A percentile compares a stretch with the other conserved stretches of the same genome.
phyloP scores from a whole-genome alignment of 30 jellyfish, hydroid and myxozoan species.

The Hydra vulgaris region DNA sequence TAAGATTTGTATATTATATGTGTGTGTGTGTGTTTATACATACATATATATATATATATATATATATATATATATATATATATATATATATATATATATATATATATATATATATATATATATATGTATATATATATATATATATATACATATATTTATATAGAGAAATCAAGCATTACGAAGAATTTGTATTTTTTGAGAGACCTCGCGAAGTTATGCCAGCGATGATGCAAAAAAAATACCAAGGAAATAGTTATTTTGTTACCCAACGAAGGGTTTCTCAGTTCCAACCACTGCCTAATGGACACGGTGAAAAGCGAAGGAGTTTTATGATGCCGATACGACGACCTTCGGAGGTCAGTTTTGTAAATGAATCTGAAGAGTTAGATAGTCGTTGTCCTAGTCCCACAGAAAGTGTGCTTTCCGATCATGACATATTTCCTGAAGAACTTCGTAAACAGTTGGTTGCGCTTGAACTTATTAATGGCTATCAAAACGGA shows the following conservation, averaged over 20 bases:
- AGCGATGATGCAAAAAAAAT: conserved; percentile 13
- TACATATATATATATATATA: too few species aligned
- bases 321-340: conserved; percentile 10
- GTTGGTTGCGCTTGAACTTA: conserved; percentile 12
- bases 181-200: conserved; percentile 26
- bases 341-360: background rate
- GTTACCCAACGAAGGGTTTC: conserved; percentile 14
- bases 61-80: too few species aligned
- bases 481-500: conserved; percentile 25
- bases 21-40: too few species aligned
- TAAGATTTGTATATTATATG: background rate
- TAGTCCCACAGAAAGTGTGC: conserved; percentile 28
- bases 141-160: too few species aligned
- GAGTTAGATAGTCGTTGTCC: conserved; percentile 12
- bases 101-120: too few species aligned
- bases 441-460: conserved; percentile 26
- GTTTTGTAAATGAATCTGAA: background rate
- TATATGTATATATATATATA: too few species aligned
- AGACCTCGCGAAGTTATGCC: conserved; percentile 34
- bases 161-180: conserved; percentile 40
- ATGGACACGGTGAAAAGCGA: conserved; percentile 3
- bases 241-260: conserved; percentile 19
- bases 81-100: too few species aligned
- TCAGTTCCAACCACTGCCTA: background rate
- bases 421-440: conserved; percentile 12